These are phyloP conservation scores for Eudemis profundana DNA, from an alignment of 2,888 invertebrate genomes.

Conservation along the genomic window DNA sequence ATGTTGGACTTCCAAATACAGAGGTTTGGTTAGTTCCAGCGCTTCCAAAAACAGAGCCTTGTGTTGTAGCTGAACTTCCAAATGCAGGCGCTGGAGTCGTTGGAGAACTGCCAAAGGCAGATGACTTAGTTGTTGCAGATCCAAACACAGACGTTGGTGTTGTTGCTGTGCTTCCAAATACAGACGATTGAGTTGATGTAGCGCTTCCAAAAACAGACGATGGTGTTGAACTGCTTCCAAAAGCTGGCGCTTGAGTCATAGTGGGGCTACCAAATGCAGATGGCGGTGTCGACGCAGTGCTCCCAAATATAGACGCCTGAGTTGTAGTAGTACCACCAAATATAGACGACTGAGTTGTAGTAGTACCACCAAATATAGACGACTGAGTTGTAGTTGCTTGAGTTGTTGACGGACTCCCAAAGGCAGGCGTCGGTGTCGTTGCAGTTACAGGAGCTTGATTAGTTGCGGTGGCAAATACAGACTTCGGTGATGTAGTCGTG, in stretches of 20 bases:
- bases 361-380: slow-evolving; percentile 49
- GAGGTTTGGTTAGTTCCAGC: slow-evolving; percentile 52
- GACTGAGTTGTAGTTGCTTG: slow-evolving; percentile 50
- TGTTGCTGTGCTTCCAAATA: slow-evolving; percentile 51
- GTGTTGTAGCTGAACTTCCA: slow-evolving; percentile 47
- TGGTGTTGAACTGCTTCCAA: slow-evolving; percentile 52
- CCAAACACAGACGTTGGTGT: slow-evolving; percentile 59
- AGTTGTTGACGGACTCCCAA: slow-evolving; percentile 51
- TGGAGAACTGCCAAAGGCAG: slow-evolving; percentile 15
- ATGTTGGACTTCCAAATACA: slow-evolving; percentile 56
- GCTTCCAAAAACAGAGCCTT: slow-evolving; percentile 50
- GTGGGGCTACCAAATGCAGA: slow-evolving; percentile 52
- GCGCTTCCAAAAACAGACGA: slow-evolving; percentile 56
- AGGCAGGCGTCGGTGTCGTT: slow-evolving; percentile 31
- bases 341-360: slow-evolving; percentile 31
- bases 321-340: slow-evolving; percentile 52
- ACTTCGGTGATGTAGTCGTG: slow-evolving; percentile 48
- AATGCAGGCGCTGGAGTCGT: slow-evolving; percentile 53
- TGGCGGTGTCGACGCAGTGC: slow-evolving; percentile 51
- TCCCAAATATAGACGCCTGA: slow-evolving; percentile 52
- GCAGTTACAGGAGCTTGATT: slow-evolving; percentile 40
- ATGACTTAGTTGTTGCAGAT: slow-evolving; percentile 50
- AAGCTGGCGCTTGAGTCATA: slow-evolving; percentile 56
- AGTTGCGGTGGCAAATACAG: slow-evolving; percentile 57
- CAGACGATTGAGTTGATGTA: slow-evolving; percentile 49